phyloP scores from a whole-genome alignment of 2,888 invertebrate species.

The Thecocarcelia acutangulata region DNA sequence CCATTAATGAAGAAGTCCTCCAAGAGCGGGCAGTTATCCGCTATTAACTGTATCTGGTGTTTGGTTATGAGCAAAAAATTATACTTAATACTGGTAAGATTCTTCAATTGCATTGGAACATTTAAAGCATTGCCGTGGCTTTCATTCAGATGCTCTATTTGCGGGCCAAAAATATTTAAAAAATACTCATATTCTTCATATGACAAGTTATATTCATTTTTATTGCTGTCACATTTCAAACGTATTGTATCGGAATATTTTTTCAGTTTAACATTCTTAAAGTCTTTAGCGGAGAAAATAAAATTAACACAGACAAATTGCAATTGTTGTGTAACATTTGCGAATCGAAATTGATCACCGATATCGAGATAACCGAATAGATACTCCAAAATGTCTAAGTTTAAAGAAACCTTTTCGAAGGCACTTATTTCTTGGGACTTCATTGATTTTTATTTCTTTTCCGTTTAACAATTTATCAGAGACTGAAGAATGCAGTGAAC shows the following conservation, averaged over 20 bases:
- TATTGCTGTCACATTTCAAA: neutral
- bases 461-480: neutral
- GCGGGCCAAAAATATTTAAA: conserved; percentile 30
- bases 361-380: conserved; percentile 24
- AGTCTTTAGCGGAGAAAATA: neutral
- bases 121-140: conserved; percentile 34
- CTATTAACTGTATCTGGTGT: conserved; percentile 26
- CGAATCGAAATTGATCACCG: conserved; percentile 38
- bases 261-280: conserved; percentile 30
- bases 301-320: conserved; percentile 3
- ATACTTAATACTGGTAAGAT: conserved; percentile 33
- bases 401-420: conserved; percentile 28
- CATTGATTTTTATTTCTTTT: conserved; percentile 18
- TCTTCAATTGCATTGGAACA: neutral
- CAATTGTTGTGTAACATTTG: conserved; percentile 26
- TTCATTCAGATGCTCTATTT: conserved; percentile 23
- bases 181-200: conserved; percentile 41
- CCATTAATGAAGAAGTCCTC: conserved; percentile 11
- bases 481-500: neutral
- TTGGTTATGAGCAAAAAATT: conserved; percentile 28
- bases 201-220: neutral
- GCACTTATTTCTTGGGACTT: neutral
- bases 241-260: conserved; percentile 20
- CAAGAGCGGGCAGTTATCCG: conserved; percentile 20
- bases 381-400: conserved; percentile 25